A percentile compares a stretch with the other conserved stretches of the same genome.
Conservation (phyloP, 1,140 invertebrate species). For the Tribolium castaneum region DNA sequence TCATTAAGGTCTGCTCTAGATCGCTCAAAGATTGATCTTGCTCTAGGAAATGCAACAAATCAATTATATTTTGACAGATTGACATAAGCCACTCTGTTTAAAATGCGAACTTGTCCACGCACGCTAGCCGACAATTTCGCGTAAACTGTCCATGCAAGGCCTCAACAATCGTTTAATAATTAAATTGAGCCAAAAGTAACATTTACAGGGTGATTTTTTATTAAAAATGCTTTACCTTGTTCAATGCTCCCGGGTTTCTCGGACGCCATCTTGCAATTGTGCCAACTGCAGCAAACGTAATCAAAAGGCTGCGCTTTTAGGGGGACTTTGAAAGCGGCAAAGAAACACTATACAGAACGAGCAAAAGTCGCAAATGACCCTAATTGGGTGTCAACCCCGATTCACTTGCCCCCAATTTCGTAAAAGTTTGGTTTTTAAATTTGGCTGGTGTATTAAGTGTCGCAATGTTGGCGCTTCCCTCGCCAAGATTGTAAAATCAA, state of each 20-base stretch:
- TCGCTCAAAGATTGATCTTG: slow-evolving; percentile 63
- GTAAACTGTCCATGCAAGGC: not conserved
- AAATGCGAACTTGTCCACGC: not conserved
- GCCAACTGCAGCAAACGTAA: slow-evolving; percentile 51
- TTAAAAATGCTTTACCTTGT: slow-evolving; percentile 59
- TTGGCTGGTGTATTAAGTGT: no score
- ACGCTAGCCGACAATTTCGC: not conserved
- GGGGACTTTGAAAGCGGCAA: not conserved
- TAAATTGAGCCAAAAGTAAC: not conserved
- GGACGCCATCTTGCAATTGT: slow-evolving; percentile 61
- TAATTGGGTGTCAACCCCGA: no score
- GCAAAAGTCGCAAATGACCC: no score
- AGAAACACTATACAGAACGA: not conserved
- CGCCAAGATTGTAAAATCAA: no score
- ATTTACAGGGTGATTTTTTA: slow-evolving; percentile 20
- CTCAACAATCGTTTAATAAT: not conserved
- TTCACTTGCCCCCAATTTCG: no score
- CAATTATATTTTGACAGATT: slow-evolving; percentile 53
- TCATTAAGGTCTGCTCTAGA: slow-evolving; percentile 78
- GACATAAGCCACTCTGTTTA: slow-evolving; percentile 35
- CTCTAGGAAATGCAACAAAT: slow-evolving; percentile 59
- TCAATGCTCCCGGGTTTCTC: slow-evolving; percentile 63
- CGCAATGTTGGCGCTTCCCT: no score
- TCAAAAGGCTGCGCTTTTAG: not conserved
- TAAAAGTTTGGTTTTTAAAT: no score